Evolutionary conservation across 2,113 vertebrate genomes (phyloP), one percentile per base, ranked within the genome.

Genomic region (Carlito syrichta): DNA sequence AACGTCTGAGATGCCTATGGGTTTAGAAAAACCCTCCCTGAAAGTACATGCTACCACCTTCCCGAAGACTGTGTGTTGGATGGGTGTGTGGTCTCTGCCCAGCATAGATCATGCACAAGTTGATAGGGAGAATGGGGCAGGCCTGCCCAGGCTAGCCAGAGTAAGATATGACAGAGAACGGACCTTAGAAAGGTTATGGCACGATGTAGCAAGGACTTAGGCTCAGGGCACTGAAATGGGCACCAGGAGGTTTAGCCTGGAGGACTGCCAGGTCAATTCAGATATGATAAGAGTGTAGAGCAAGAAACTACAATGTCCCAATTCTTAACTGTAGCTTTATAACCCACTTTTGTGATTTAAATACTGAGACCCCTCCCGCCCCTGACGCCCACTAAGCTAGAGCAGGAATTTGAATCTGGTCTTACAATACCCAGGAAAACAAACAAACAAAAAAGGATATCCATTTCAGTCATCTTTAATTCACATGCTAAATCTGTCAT

Each of bases 271-370:
- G 43, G n/a, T 23, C 40, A 63, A n/a, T 43, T 9, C 60, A 56
- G 66, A 25, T 10, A 0, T 1, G 13, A 4, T 3, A 3, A 17
- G 45, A 30, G 9, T 2, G 10, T 40, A 25, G 32, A 38, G 11
- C 35, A 48, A 52, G 22, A 13, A 27, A 3, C 8, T 0, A 2
- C 14, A 35, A 0, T 1, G 7, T 20, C 48, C 48, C 38, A 10
- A 1, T 20, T 30, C 77, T 40, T 66, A 54, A 52, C 0, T 0
- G 6, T 1, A 30, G 25, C 40, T 73, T 27, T 22, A 3, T 8
- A 22, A 35, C 11, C n/a, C 10, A 0, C 56, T 8, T 9, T 35
- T 66, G 52, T 13, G 2, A 4, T 54, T 17, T 8, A 7, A 8
- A 16, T 25, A 3, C 45, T 6, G 3, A 5, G 23, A n/a, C n/a